Conservation (phyloP, 2,113 vertebrate genomes). For the Labeo catla region DNA sequence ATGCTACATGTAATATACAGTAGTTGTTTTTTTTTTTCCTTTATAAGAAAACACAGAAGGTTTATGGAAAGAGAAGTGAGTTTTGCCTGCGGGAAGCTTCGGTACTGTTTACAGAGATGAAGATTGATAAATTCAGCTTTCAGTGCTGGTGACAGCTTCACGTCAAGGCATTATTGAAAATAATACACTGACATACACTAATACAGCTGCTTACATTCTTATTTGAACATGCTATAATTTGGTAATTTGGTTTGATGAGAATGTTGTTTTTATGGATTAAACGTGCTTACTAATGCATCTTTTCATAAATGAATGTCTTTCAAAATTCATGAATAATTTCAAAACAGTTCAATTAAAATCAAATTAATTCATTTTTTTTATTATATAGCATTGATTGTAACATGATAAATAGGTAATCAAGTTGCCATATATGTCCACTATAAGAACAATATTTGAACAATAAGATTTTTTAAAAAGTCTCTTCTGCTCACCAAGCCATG, state of each 20-base stretch:
- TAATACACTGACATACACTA: neutral
- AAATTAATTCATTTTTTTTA: too few species aligned
- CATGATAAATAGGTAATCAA: too few species aligned
- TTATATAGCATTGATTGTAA: too few species aligned
- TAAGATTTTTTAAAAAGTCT: too few species aligned
- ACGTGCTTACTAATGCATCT: neutral
- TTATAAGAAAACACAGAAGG: neutral
- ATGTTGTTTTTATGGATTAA: neutral
- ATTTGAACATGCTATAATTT: neutral
- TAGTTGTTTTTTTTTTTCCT: neutral
- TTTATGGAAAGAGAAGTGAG: neutral
- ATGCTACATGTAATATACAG: neutral
- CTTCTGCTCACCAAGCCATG: too few species aligned
- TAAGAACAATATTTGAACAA: too few species aligned
- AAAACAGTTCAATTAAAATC: neutral
- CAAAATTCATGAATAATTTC: neutral
- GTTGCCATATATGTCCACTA: too few species aligned
- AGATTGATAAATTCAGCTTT: constrained; percentile 7
- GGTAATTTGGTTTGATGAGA: neutral
- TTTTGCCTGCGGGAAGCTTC: constrained; percentile 14
- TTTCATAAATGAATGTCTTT: neutral
- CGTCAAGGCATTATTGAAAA: neutral
- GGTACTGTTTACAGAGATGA: neutral
- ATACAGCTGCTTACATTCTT: neutral
- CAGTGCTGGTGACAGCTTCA: neutral